These are phyloP conservation scores for Anguilla japonica DNA, from an alignment of 2,113 vertebrate species.

Conservation along the genomic window DNA sequence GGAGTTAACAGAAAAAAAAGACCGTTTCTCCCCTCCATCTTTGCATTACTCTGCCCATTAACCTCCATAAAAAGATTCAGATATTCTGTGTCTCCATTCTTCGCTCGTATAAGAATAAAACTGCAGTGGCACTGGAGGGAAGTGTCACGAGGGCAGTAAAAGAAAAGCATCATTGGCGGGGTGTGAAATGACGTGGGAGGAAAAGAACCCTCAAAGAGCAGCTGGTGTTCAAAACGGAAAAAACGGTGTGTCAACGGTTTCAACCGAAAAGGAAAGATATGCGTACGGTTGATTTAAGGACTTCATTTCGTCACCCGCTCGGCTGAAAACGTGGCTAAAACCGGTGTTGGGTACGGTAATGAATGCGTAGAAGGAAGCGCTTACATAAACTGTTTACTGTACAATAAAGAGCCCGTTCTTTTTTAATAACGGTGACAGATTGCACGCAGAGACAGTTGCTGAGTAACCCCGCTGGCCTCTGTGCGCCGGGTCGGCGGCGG, in stretches of 20 bases:
- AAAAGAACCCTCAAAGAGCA: background rate
- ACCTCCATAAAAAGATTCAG: background rate
- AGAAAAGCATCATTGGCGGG: background rate
- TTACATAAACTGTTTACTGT: background rate
- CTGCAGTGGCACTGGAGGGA: background rate
- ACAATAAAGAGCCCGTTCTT: background rate
- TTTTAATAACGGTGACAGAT: background rate
- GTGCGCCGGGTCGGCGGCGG: background rate
- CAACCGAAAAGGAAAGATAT: background rate
- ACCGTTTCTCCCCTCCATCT: background rate
- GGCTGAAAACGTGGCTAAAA: background rate
- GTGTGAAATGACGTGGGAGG: background rate
- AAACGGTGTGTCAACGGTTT: background rate
- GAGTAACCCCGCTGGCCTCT: background rate
- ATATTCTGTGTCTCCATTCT: background rate
- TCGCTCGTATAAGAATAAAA: background rate
- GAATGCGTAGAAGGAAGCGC: background rate
- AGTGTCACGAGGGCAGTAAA: background rate
- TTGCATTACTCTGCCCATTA: background rate
- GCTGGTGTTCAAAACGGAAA: background rate
- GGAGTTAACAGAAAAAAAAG: background rate
- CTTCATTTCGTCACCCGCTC: background rate
- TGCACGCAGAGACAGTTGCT: background rate
- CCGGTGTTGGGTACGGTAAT: background rate
- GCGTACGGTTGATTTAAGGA: background rate